Evolutionary conservation across 2,888 invertebrate genomes (phyloP), one percentile per base, ranked within the genome.

Genomic region (Tuta absoluta): DNA sequence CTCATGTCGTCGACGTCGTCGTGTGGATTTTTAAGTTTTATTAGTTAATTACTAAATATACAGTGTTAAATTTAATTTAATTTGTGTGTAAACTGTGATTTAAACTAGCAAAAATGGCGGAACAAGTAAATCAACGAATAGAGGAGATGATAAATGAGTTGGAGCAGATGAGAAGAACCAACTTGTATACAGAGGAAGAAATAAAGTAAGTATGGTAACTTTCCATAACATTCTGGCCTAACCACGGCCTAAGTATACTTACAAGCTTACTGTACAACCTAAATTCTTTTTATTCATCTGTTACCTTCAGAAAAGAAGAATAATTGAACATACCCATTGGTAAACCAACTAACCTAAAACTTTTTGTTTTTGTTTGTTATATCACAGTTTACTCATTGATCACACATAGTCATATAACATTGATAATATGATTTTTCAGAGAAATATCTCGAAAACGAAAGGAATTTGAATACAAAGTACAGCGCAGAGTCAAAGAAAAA

Each of bases 131-230:
- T 78, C 93, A 94, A 80, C 93, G 94, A 79, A 93, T 95, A 73
- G 97, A 97, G 90, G 94, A 94, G 69, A 94, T 95, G 93, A 93
- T 96, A 75, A 94, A 95, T 68, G 96, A 96, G 82, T 92, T 97
- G 77, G 96, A 97, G 82, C 94, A 95, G 79, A 94, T 97, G 94
- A 93, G 94, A 75, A 92, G 94, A 73, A 93, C 94, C 41, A 93
- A 94, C 75, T 86, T 97, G 62, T 96, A 95, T 77, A 92, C 93
- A 10, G 92, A 93, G 65, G 93, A 93, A 62, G 96, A 97, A 92
- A 93, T 95, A 79, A 93, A 93, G 96, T 96, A 85, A 69, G 75
- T 75, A 61, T 63, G 24, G 28, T n/a, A 28, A 53, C 12, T 51
- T 51, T 56, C n/a, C 33, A 3, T 33, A 12, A n/a, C 17, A 33